phyloP scores from a whole-genome alignment of 1,140 invertebrate genomes.

The Reticulitermes speratus region DNA sequence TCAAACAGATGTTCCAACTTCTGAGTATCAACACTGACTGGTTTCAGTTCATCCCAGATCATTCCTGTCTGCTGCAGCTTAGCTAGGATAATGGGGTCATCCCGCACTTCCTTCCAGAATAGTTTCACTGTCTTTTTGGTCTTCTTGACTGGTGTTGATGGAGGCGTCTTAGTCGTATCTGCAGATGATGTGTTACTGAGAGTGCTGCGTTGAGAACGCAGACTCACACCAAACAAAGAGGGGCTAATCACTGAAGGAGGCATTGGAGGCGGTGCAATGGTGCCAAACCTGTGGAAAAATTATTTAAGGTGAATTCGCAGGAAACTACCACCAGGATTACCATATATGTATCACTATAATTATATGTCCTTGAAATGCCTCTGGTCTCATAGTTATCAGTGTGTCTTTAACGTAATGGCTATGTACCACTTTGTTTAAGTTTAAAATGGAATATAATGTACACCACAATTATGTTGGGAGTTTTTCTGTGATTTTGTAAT shows the following conservation, averaged over 20 bases:
- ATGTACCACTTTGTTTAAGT: no score
- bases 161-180: slow-evolving; percentile 47
- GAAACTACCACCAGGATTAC: no score
- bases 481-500: no score
- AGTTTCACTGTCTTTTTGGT: slow-evolving; percentile 98
- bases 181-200: slow-evolving; percentile 44
- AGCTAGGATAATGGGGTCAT: slow-evolving; percentile 74
- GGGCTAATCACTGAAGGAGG: slow-evolving; percentile 34
- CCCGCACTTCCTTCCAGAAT: slow-evolving; percentile 96
- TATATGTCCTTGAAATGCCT: no score
- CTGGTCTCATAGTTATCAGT: no score
- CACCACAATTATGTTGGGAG: no score
- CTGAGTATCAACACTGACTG: slow-evolving; percentile 83
- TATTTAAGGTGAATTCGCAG: not conserved
- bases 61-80: slow-evolving; percentile 67
- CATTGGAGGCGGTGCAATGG: slow-evolving; percentile 26
- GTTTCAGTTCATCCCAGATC: slow-evolving; percentile 92
- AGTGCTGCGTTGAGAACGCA: slow-evolving; percentile 28
- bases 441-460: no score
- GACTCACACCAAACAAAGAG: slow-evolving; percentile 40
- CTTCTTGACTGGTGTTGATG: slow-evolving; percentile 64
- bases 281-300: slow-evolving; percentile 16
- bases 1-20: slow-evolving; percentile 98
- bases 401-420: no score
- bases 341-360: no score